A percentile compares a stretch with the other conserved stretches of the same genome.
Evolutionary conservation across 2,888 invertebrate genomes (phyloP).

Genomic region (Volucella inanis): DNA sequence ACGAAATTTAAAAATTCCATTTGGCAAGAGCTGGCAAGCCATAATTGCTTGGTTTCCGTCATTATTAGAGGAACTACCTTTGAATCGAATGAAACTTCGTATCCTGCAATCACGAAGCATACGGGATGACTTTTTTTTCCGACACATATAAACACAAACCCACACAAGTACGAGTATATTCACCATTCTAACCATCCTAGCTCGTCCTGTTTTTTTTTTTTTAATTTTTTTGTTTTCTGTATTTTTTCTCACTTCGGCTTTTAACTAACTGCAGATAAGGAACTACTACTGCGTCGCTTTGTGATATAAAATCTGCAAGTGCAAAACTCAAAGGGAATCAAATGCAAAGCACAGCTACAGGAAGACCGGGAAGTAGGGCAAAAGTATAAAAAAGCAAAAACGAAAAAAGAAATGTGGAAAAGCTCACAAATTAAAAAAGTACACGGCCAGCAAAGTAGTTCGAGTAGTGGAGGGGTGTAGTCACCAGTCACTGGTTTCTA

Average conservation of each 20-base stretch:
- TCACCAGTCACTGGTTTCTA: background rate
- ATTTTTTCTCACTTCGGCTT: slow-evolving; percentile 38
- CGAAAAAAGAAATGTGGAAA: slow-evolving; percentile 13
- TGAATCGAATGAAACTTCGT: slow-evolving; percentile 66
- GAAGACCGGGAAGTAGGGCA: slow-evolving; percentile 12
- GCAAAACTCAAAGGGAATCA: slow-evolving; percentile 59
- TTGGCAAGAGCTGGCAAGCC: slow-evolving; percentile 19
- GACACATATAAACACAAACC: slow-evolving; percentile 25
- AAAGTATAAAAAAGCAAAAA: background rate
- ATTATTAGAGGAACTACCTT: slow-evolving; percentile 50
- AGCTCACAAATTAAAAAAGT: slow-evolving; percentile 66
- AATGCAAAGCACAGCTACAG: slow-evolving; percentile 53
- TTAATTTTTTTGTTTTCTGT: slow-evolving; percentile 5
- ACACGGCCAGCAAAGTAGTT: slow-evolving; percentile 35
- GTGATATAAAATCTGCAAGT: slow-evolving; percentile 71
- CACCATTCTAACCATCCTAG: background rate
- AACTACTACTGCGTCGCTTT: slow-evolving; percentile 61
- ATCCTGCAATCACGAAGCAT: slow-evolving; percentile 56
- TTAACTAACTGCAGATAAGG: slow-evolving; percentile 63
- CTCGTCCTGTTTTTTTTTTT: background rate
- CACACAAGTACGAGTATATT: background rate
- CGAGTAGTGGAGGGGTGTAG: background rate
- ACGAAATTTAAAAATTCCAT: slow-evolving; percentile 30
- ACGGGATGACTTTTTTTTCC: slow-evolving; percentile 31
- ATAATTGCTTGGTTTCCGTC: slow-evolving; percentile 46